These are phyloP conservation scores for Phalera bucephala DNA, from an alignment of 2,888 invertebrate genomes.

Conservation along the genomic window DNA sequence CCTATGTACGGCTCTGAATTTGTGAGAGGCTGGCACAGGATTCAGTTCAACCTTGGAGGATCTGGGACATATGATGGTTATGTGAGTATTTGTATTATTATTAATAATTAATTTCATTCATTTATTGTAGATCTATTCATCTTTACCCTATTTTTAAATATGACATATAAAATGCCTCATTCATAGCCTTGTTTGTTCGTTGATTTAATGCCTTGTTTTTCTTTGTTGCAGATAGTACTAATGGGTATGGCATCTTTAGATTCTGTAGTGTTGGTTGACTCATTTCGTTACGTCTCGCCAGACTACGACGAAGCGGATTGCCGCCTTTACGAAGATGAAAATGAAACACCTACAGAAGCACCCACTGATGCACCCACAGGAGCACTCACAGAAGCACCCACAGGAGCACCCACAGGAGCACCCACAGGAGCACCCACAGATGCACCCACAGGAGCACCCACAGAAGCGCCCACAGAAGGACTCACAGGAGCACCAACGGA, in stretches of 20 bases:
- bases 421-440: too few species aligned
- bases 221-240: slow-evolving; percentile 35
- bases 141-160: too few species aligned
- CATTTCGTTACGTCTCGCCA: slow-evolving; percentile 39
- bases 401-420: too few species aligned
- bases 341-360: slow-evolving; percentile 1
- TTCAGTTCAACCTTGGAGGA: slow-evolving; percentile 18
- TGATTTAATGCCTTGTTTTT: too few species aligned
- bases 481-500: too few species aligned
- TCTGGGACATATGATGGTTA: slow-evolving; percentile 24
- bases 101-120: too few species aligned
- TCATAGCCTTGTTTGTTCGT: too few species aligned
- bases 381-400: too few species aligned
- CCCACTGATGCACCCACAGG: neutral
- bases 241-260: slow-evolving; percentile 24
- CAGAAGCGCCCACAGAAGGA: too few species aligned
- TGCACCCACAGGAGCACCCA: too few species aligned
- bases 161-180: too few species aligned
- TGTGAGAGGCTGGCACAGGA: slow-evolving; percentile 27
- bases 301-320: slow-evolving; percentile 23
- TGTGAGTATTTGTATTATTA: slow-evolving; percentile 35
- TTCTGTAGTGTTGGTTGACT: slow-evolving; percentile 35
- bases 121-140: too few species aligned
- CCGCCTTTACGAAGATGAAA: slow-evolving; percentile 23
- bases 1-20: slow-evolving; percentile 6